Evolutionary conservation across 2,113 vertebrate species (phyloP), one percentile per base, ranked within the genome.

Genomic region (Anolis carolinensis): DNA sequence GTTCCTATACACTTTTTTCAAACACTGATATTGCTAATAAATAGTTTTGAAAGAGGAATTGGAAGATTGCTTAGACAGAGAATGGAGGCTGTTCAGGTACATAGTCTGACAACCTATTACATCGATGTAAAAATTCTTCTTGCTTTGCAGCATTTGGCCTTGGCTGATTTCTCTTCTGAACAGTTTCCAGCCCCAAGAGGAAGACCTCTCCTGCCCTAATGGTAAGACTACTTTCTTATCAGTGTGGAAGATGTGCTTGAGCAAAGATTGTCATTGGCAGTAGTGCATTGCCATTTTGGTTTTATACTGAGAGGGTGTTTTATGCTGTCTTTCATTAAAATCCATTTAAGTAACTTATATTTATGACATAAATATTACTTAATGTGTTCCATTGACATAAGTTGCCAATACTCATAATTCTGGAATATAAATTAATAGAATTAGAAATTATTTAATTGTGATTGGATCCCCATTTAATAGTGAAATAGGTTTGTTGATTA

Each of bases 91-190:
- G 30, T 32, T 70, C 65, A 25, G 30, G 30, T n/a, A 23, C n/a
- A 39, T 34, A 7, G 2, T 63, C 14, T 3, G 10, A 0, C 4
- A 32, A 3, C 4, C 2, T 65, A 20, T 25, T 62, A 16, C 27
- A 63, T 62, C 27, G 63, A 65, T 62, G 5, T 11, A 44, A 48
- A 34, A 30, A 8, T 62, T 93, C 72, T 20, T 48, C 87, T 90
- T 94, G 63, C 83, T 90, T 94, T 91, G 77, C 89, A 99, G 99
- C 83, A 94, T 99, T 94, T 99, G 99, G 99, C 98, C 99, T 27
- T 99, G 98, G 98, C 95, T 99, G 79, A 99, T 99, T 88, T 97
- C 98, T 86, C 97, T 99, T 91, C 97, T 99, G 70, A 99, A 99
- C 95, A 98, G 98, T 92, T 99, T 99, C 94, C 98, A 99, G 89